phyloP scores from a whole-genome alignment of 2,797 vertebrate species.

The Eidolon dupreanum region DNA sequence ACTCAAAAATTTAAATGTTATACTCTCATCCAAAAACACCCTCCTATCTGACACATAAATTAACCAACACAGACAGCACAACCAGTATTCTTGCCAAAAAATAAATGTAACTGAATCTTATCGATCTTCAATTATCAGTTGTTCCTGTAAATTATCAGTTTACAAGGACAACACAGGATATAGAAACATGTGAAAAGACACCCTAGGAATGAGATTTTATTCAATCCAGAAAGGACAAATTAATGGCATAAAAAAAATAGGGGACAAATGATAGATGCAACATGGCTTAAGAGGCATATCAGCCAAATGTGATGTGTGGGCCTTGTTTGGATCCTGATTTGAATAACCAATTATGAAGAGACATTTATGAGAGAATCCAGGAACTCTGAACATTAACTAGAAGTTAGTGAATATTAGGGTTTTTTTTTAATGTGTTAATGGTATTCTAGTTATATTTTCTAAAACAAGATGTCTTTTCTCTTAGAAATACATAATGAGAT shows the following conservation, averaged over 20 bases:
- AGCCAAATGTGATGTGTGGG: background rate
- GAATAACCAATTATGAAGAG: background rate
- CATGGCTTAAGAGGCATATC: background rate
- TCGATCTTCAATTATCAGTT: background rate
- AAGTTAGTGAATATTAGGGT: too few species aligned
- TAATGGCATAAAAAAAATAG: background rate
- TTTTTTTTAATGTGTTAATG: background rate
- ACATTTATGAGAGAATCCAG: background rate
- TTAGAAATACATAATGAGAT: background rate
- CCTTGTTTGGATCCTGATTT: background rate
- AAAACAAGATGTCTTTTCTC: background rate
- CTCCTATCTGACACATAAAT: background rate
- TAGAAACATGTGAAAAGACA: background rate
- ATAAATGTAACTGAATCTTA: background rate
- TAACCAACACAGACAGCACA: background rate
- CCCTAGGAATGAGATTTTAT: background rate
- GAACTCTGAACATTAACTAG: background rate
- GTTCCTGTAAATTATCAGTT: background rate
- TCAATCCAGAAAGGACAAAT: background rate
- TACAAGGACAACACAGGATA: background rate
- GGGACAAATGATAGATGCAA: background rate
- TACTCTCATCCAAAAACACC: background rate
- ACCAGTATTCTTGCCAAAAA: background rate
- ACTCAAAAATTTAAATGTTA: background rate
- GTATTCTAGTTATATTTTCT: background rate